Evolutionary conservation across 2,113 vertebrate species (phyloP).

Genomic region (Empidonax traillii): DNA sequence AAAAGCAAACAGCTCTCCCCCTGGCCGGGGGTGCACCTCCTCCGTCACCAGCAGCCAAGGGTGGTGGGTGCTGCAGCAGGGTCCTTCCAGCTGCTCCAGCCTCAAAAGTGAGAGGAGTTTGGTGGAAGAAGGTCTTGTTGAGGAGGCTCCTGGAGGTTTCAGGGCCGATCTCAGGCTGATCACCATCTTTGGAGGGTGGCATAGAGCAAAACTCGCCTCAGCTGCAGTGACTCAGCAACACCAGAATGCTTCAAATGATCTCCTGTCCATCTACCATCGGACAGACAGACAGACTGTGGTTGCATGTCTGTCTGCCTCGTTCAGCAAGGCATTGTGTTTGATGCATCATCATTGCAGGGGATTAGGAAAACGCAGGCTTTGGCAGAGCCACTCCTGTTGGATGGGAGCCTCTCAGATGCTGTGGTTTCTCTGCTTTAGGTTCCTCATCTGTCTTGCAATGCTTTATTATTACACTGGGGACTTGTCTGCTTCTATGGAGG

Average conservation of each 20-base stretch:
- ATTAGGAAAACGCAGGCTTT: neutral
- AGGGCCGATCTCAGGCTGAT: neutral
- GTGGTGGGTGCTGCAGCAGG: neutral
- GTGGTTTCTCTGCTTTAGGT: slow-evolving; percentile 33
- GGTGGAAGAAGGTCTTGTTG: neutral
- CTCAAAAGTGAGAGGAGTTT: neutral
- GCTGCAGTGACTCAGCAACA: neutral
- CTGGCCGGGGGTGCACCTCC: neutral
- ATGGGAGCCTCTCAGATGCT: slow-evolving; percentile 9
- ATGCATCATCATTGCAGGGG: neutral
- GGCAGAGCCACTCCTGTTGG: neutral
- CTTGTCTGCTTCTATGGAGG: slow-evolving; percentile 18
- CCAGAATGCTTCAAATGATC: neutral
- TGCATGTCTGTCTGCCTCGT: slow-evolving; percentile 14
- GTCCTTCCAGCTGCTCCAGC: neutral
- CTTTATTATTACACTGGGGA: slow-evolving; percentile 21
- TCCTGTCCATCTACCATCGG: neutral
- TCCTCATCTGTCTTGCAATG: neutral
- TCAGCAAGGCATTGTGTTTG: neutral
- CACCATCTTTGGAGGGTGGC: neutral
- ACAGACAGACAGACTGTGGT: neutral
- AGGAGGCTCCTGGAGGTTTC: neutral
- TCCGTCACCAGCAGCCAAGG: accelerated
- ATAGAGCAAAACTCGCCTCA: neutral
- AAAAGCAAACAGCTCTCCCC: slow-evolving; percentile 35